Conservation (phyloP, 2,888 invertebrate genomes). For the Sipha maydis region DNA sequence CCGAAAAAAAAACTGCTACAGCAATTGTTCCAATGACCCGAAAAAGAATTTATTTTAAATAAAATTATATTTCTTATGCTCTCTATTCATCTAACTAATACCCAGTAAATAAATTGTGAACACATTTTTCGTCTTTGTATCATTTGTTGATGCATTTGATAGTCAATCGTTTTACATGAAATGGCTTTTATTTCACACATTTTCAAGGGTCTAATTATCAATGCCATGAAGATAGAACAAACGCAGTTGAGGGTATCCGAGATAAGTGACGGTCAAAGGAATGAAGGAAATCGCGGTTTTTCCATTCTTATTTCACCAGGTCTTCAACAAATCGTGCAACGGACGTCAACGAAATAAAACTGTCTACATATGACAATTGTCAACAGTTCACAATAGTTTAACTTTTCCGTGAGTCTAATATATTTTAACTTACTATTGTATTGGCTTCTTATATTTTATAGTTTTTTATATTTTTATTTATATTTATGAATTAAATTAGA, state of each 20-base stretch:
- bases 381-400: background rate
- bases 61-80: background rate
- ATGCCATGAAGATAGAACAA: constrained; percentile 6
- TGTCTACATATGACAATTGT: background rate
- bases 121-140: background rate
- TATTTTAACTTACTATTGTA: too few relatives aligned
- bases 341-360: background rate
- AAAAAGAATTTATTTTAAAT: background rate
- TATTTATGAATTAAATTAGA: background rate
- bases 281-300: background rate
- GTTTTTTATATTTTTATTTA: background rate
- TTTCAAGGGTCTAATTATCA: constrained; percentile 21
- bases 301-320: background rate
- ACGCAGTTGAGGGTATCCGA: background rate
- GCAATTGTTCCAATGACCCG: background rate
- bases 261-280: background rate
- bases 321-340: background rate
- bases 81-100: background rate
- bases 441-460: background rate
- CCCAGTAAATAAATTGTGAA: background rate
- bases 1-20: background rate
- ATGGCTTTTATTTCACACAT: constrained; percentile 44
- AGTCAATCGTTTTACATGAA: background rate
- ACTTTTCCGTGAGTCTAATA: background rate
- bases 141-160: background rate